Conservation (phyloP, 1,140 invertebrate genomes). For the Anastrepha obliqua region DNA sequence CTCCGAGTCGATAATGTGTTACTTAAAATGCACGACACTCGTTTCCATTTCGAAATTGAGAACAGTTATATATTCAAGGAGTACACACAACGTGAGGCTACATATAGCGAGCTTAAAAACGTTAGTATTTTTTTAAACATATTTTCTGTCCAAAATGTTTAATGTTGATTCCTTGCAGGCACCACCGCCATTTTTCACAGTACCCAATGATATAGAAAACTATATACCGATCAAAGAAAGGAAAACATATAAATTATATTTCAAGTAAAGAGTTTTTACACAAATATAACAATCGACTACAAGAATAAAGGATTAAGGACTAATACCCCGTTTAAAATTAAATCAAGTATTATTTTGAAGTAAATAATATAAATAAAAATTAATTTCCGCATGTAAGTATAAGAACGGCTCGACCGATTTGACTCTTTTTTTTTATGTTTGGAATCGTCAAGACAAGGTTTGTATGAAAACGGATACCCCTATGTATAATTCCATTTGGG, state of each 20-base stretch:
- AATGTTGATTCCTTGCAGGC: conserved; percentile 68
- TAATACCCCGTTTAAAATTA: neutral
- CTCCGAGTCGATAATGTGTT: conserved; percentile 95
- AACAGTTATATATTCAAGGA: conserved; percentile 86
- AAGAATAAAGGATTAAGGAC: neutral
- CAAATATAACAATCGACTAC: conserved; percentile 35
- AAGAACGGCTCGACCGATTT: too few species aligned
- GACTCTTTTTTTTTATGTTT: too few species aligned
- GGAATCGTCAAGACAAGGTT: too few species aligned
- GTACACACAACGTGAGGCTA: conserved; percentile 84
- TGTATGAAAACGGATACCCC: too few species aligned
- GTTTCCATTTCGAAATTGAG: conserved; percentile 90
- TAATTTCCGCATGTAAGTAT: too few species aligned
- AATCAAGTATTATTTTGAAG: neutral
- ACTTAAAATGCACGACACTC: conserved; percentile 92
- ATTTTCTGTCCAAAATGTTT: neutral
- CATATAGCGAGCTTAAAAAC: conserved; percentile 78
- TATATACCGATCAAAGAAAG: conserved; percentile 75
- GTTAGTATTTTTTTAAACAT: conserved; percentile 55
- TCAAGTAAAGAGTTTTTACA: conserved; percentile 62
- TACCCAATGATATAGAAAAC: conserved; percentile 77
- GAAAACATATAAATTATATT: conserved; percentile 75
- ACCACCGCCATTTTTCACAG: conserved; percentile 75
- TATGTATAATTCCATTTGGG: too few species aligned
- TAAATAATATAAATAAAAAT: too few species aligned